Conservation (phyloP, 2,797 vertebrate species). For the Vireo griseus region DNA sequence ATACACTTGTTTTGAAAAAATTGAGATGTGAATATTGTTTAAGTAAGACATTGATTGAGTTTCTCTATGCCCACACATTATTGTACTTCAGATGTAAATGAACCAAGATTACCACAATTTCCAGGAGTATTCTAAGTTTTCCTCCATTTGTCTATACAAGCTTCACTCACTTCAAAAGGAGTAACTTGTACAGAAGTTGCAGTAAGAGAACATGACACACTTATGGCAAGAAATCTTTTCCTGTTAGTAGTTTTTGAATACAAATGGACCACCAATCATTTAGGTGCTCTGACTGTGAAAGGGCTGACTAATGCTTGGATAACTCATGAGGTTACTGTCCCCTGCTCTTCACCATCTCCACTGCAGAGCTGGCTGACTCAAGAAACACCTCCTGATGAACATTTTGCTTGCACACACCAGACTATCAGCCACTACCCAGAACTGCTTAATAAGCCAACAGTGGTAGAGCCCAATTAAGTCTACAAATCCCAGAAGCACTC, state of each 20-base stretch:
- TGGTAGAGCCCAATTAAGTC: background rate
- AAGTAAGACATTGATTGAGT: background rate
- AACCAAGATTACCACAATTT: background rate
- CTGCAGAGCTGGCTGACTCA: background rate
- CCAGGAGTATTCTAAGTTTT: background rate
- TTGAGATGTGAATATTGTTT: background rate
- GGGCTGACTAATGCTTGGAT: background rate
- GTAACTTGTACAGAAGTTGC: background rate
- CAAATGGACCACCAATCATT: background rate
- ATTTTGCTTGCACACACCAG: background rate
- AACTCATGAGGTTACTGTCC: background rate
- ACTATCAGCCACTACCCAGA: background rate
- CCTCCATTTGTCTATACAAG: background rate
- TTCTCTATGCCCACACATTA: background rate
- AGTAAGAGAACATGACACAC: background rate
- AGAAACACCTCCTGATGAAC: background rate
- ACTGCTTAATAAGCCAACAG: background rate
- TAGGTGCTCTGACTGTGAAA: background rate
- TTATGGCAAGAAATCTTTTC: background rate
- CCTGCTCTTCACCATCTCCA: background rate
- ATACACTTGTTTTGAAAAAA: fast-evolving
- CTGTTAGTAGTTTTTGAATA: background rate
- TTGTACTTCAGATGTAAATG: background rate
- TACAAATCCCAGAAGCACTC: background rate
- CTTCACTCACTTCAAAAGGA: background rate